Evolutionary conservation across 2,797 vertebrate genomes (phyloP).

Genomic region (Amblyopsis hoosieri): DNA sequence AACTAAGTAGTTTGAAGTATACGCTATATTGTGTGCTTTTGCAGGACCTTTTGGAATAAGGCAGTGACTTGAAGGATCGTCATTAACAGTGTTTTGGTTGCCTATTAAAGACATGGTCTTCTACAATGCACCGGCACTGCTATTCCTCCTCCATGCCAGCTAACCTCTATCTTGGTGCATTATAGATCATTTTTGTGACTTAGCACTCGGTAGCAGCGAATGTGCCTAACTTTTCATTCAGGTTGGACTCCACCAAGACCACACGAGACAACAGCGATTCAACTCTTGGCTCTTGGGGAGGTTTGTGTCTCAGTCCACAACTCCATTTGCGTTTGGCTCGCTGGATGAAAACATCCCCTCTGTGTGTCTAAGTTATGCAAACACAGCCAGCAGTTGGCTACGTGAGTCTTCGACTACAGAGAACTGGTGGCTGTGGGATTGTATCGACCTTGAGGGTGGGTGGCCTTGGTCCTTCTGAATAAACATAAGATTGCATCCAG

Average conservation of each 20-base stretch:
- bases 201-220: constrained; percentile 35
- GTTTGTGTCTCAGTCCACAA: too few relatives aligned
- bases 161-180: constrained; percentile 49
- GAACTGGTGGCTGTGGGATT: constrained; percentile 18
- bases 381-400: too few relatives aligned
- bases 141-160: constrained; percentile 48
- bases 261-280: too few relatives aligned
- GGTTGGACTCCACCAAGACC: too few relatives aligned
- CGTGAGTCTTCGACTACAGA: constrained; percentile 16
- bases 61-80: constrained; percentile 22
- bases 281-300: too few relatives aligned
- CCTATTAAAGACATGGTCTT: constrained; percentile 24
- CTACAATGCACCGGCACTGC: constrained; percentile 37
- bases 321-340: too few relatives aligned
- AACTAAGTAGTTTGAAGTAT: background rate
- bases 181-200: constrained; percentile 39
- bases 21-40: constrained; percentile 22
- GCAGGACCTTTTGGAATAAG: constrained; percentile 79
- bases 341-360: too few relatives aligned
- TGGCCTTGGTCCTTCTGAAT: constrained; percentile 3
- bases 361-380: too few relatives aligned
- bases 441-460: constrained; percentile 26
- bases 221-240: constrained; percentile 29
- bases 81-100: constrained; percentile 23
- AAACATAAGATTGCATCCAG: background rate